Percentiles rank a stretch among this genome's conserved stretches.
phyloP scores from a whole-genome alignment of 2,797 vertebrate species.

The Xyrichtys novacula region DNA sequence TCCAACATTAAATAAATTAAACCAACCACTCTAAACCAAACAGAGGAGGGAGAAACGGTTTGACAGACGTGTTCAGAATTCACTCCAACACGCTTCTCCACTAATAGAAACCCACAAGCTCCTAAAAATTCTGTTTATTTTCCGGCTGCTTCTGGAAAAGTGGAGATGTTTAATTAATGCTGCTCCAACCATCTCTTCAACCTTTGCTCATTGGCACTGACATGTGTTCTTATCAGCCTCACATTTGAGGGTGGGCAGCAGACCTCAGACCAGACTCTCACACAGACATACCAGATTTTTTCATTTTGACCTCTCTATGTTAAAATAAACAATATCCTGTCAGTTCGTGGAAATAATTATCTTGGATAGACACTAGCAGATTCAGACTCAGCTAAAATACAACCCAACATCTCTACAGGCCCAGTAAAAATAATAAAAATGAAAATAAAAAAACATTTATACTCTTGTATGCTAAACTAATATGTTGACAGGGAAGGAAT shows the following conservation, averaged over 20 bases:
- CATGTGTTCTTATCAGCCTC: slow-evolving; percentile 29
- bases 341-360: too few species aligned
- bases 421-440: neutral
- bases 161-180: slow-evolving; percentile 52
- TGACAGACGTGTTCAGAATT: slow-evolving; percentile 78
- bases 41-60: slow-evolving; percentile 66
- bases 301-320: neutral
- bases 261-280: neutral
- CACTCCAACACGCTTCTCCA: slow-evolving; percentile 72
- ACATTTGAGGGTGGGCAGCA: neutral
- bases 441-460: neutral
- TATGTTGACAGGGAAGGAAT: neutral
- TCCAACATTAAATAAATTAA: slow-evolving; percentile 80
- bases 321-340: too few species aligned
- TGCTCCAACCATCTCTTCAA: slow-evolving; percentile 8
- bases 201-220: slow-evolving; percentile 38
- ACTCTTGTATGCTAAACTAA: too few species aligned
- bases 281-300: too few species aligned
- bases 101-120: slow-evolving; percentile 53
- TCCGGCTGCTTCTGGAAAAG: slow-evolving; percentile 37
- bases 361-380: neutral
- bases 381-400: neutral
- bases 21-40: slow-evolving; percentile 78
- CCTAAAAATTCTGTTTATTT: slow-evolving; percentile 55
- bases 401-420: neutral